A percentile compares a stretch with the other conserved stretches of the same genome.
phyloP scores from a whole-genome alignment of 2,888 invertebrate species.

The Eudasyphora cyanicolor region DNA sequence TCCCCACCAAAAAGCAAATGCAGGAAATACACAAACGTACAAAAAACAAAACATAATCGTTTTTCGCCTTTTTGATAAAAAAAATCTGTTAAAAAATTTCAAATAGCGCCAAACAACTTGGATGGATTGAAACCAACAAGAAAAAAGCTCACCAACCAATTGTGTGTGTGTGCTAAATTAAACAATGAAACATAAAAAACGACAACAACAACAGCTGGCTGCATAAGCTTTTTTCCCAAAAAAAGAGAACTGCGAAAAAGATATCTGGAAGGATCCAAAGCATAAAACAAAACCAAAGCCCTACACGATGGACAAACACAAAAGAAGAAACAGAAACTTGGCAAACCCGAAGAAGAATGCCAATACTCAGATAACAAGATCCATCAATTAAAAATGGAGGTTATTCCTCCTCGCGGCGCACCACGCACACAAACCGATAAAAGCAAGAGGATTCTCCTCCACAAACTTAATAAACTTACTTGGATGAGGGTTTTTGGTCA shows the following conservation, averaged over 20 bases:
- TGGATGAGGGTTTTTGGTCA: constrained; percentile 84
- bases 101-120: not conserved
- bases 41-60: not conserved
- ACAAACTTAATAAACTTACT: constrained; percentile 79
- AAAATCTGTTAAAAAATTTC: not conserved
- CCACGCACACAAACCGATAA: not conserved
- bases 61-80: not conserved
- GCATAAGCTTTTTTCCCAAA: not conserved
- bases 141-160: not conserved
- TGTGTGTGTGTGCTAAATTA: not conserved
- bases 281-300: not conserved
- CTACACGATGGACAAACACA: not conserved
- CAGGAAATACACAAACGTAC: not conserved
- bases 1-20: not conserved
- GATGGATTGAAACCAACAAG: not conserved
- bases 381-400: constrained; percentile 62
- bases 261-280: not conserved
- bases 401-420: not conserved
- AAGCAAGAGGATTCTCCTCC: not conserved
- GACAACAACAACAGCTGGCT: not conserved
- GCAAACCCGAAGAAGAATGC: not conserved
- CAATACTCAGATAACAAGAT: constrained; percentile 21
- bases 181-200: not conserved
- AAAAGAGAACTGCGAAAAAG: not conserved
- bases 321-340: not conserved